Base-by-base conservation (phyloP, 2,888 invertebrate species). In the Dryadula phaetusa region DNA sequence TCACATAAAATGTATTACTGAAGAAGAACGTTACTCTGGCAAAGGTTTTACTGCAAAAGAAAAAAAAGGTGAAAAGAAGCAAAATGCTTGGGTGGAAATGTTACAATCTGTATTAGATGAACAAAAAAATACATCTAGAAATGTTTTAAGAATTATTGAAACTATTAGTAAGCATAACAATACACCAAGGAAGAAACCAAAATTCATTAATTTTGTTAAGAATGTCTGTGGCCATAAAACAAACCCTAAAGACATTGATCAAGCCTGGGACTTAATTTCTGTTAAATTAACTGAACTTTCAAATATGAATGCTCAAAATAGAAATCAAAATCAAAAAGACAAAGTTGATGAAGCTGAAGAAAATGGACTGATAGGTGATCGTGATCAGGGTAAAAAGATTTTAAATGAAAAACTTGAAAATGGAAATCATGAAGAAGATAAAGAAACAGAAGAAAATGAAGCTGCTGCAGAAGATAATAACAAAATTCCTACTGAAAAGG, bases 21-120 rank as follows among this genome's bases (percentile, higher is more conserved):
- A 99, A 90, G 96, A 96, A 32, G 95, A 98, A 84, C 95, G 98
- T 75, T 99, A 99, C 82, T 96, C 97, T 7, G 97, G 96, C 0
- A 97, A 96, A 85, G 95, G 96, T 47, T 97, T 95, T 81, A 94
- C 95, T 22, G 93, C 95, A 4, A 96, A 96, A 79, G 94, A 95
- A 65, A 97, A 97, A 80, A 98, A 97, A 86, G 98, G 98, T 7
- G 97, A 97, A 81, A 94, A 94, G 72, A 98, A 98, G 81, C 98
- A 98, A 83, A 95, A 95, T 78, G 94, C 94, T 58, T 98, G 98
- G 98, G 92, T 95, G 16, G 95, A 95, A 79, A 93, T 95, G 83
- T 93, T 97, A 14, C 94, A 95, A 67, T 92, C 93, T 22, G 94
- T 96, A 5, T 83, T 96, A 18, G 93, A 94, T 34, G 94, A 93